Evolutionary conservation across 2,888 invertebrate species (phyloP).

Genomic region (Trimorus sp.): DNA sequence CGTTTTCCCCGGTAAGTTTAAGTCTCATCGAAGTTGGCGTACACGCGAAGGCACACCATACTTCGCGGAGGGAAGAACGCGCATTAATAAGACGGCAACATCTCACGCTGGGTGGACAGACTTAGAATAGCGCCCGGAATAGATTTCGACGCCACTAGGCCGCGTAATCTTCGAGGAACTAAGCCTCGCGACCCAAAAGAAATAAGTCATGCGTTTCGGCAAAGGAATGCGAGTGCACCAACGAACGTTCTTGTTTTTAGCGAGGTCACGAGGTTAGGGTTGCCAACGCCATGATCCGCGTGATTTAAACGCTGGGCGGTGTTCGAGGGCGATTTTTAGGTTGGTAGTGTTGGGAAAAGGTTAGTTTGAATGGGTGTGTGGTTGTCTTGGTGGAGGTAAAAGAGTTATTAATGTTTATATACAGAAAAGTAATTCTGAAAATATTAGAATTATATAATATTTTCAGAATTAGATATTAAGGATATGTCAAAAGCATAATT

Average conservation of each 20-base stretch:
- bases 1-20: constrained; percentile 57
- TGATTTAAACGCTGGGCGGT: too few species aligned
- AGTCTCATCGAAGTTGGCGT: constrained; percentile 63
- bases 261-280: constrained; percentile 52
- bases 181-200: constrained; percentile 36
- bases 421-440: too few species aligned
- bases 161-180: constrained; percentile 68
- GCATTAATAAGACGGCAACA: constrained; percentile 68
- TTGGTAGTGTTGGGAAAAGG: too few species aligned
- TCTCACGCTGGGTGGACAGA: constrained; percentile 68
- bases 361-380: too few species aligned
- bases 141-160: constrained; percentile 71
- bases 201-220: constrained; percentile 35
- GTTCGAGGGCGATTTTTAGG: too few species aligned
- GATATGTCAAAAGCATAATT: too few species aligned
- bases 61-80: constrained; percentile 52
- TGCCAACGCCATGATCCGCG: not conserved
- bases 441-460: too few species aligned
- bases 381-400: too few species aligned
- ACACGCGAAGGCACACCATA: constrained; percentile 57
- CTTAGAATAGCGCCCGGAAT: constrained; percentile 75
- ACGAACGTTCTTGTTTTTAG: constrained; percentile 27
- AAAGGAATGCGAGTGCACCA: not conserved
- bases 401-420: too few species aligned
- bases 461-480: too few species aligned